Evolutionary conservation across 2,113 vertebrate species (phyloP).

Genomic region (Semicossyphus pulcher): DNA sequence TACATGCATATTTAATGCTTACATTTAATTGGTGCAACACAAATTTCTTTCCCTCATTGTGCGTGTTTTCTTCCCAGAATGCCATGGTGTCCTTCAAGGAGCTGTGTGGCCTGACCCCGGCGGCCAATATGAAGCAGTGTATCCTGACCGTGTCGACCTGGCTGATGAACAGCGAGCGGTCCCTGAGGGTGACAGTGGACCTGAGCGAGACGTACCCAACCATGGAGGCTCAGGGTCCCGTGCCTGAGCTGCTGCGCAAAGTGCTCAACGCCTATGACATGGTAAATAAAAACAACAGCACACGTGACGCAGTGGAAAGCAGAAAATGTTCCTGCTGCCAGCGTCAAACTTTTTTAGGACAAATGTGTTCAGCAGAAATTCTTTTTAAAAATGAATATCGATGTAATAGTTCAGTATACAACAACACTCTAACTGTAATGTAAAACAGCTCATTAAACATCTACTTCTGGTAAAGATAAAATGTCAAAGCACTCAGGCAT

Average conservation of each 20-base stretch:
- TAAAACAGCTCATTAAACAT: background rate
- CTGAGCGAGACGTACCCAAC: slow-evolving; percentile 89
- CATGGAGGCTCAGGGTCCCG: slow-evolving; percentile 90
- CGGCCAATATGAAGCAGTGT: slow-evolving; percentile 95
- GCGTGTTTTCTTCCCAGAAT: slow-evolving; percentile 81
- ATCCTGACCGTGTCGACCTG: slow-evolving; percentile 91
- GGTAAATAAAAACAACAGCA: slow-evolving; percentile 69
- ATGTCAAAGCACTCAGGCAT: slow-evolving; percentile 9
- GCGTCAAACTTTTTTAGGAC: background rate
- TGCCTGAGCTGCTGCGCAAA: slow-evolving; percentile 91
- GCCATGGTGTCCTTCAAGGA: slow-evolving; percentile 95
- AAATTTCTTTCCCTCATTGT: background rate
- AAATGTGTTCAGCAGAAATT: background rate
- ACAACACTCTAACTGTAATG: background rate
- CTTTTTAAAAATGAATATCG: background rate
- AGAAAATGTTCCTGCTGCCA: background rate
- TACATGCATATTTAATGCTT: background rate
- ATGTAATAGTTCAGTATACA: background rate
- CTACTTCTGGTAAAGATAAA: background rate
- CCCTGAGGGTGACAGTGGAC: slow-evolving; percentile 87
- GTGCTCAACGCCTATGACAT: slow-evolving; percentile 92
- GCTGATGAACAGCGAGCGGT: slow-evolving; percentile 90
- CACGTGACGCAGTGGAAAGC: background rate
- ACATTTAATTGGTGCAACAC: background rate
- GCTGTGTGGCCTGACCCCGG: slow-evolving; percentile 91